These are phyloP conservation scores for Phoeniculus purpureus DNA, from an alignment of 2,797 vertebrate genomes.

Conservation along the genomic window DNA sequence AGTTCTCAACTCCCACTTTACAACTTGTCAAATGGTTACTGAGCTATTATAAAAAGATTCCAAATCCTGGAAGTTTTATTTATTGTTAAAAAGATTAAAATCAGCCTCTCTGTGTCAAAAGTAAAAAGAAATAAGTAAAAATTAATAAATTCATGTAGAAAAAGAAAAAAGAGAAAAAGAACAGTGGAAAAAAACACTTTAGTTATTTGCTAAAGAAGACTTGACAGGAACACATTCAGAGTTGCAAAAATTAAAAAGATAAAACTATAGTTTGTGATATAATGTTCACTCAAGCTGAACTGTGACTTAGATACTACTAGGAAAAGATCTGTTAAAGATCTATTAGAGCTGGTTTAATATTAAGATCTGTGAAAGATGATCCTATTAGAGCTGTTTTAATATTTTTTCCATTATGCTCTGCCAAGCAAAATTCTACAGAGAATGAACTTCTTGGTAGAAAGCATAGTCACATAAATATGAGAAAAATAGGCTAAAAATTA, in stretches of 20 bases:
- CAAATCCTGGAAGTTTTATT: not conserved
- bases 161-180: not conserved
- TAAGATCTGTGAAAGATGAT: too few relatives aligned
- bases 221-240: not conserved
- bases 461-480: not conserved
- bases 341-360: not conserved
- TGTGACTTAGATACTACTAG: not conserved
- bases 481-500: not conserved
- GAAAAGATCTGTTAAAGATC: not conserved
- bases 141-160: too few relatives aligned
- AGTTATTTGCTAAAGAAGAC: not conserved
- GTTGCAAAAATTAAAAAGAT: not conserved
- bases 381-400: too few relatives aligned
- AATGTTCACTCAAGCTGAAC: not conserved
- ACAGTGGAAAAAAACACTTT: not conserved
- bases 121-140: not conserved
- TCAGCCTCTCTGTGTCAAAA: not conserved
- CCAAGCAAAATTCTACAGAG: not conserved
- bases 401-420: not conserved
- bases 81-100: not conserved
- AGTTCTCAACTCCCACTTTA: slow-evolving; percentile 30
- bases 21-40: slow-evolving; percentile 12
- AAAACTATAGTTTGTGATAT: not conserved
- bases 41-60: not conserved
- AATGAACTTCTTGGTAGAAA: not conserved